phyloP scores from a whole-genome alignment of 1,140 invertebrate genomes.

The Oncopeltus fasciatus region DNA sequence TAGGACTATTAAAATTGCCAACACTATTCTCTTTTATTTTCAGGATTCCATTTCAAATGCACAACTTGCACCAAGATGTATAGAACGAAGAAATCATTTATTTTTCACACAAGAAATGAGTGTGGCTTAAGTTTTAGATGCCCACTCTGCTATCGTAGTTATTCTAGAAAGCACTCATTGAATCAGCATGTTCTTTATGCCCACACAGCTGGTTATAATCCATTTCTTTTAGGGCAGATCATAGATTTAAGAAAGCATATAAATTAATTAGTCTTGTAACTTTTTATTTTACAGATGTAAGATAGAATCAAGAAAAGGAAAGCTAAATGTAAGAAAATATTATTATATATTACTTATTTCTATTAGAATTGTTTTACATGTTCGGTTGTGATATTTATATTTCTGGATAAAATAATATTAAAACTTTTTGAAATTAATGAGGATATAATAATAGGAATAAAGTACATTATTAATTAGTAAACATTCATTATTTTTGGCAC shows the following conservation, averaged over 20 bases:
- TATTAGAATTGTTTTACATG: no score
- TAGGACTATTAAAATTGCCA: no score
- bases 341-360: no score
- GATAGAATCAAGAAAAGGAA: no score
- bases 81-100: conserved; percentile 9
- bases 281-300: no score
- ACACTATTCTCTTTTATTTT: background rate
- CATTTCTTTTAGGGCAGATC: background rate
- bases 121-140: conserved; percentile 16
- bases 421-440: no score
- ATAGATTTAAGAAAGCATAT: background rate
- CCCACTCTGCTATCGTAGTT: conserved; percentile 10
- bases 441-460: no score
- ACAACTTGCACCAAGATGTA: conserved; percentile 12
- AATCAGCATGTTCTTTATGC: conserved; percentile 1
- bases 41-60: conserved; percentile 1
- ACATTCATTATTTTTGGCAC: no score
- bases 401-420: no score
- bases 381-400: no score
- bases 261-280: background rate
- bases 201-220: background rate
- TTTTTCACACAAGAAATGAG: conserved; percentile 12
- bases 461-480: no score
- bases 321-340: no score
- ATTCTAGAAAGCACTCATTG: background rate